These are phyloP conservation scores for Nipponacmea schrenckii DNA, from an alignment of 2,888 invertebrate genomes.

Conservation along the genomic window DNA sequence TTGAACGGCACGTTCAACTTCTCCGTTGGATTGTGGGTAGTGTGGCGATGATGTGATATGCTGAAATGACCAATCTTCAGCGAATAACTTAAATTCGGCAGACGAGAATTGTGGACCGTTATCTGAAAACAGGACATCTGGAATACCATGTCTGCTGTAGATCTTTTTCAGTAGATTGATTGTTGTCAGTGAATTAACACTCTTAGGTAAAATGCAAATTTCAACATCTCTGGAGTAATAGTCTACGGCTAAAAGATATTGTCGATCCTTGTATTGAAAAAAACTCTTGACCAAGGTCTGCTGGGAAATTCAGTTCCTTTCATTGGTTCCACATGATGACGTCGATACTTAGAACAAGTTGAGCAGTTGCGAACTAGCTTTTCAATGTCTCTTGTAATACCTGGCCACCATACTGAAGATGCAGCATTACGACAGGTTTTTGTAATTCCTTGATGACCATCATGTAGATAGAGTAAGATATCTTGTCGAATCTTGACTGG, in stretches of 20 bases:
- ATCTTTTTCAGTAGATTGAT: constrained; percentile 3
- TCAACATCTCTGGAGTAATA: background rate
- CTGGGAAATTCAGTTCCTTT: background rate
- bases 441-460: constrained; percentile 13
- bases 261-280: constrained; percentile 5
- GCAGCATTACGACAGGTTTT: background rate
- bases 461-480: constrained; percentile 8
- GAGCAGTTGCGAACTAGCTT: background rate
- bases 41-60: constrained; percentile 19
- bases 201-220: background rate
- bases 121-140: constrained; percentile 15
- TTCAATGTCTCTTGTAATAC: background rate
- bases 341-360: background rate
- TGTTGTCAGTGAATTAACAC: background rate
- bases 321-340: background rate
- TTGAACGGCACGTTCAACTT: constrained; percentile 25
- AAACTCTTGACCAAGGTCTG: constrained; percentile 8
- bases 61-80: constrained; percentile 17
- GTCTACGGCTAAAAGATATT: background rate
- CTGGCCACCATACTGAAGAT: background rate
- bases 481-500: background rate
- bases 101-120: constrained; percentile 17
- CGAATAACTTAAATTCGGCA: constrained; percentile 20
- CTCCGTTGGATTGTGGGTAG: constrained; percentile 28
- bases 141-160: constrained; percentile 18